Percentiles rank a stretch among this genome's conserved stretches.
These are phyloP conservation scores for Aphelinus atriplicis DNA, from an alignment of 1,140 invertebrate species.

Conservation along the genomic window DNA sequence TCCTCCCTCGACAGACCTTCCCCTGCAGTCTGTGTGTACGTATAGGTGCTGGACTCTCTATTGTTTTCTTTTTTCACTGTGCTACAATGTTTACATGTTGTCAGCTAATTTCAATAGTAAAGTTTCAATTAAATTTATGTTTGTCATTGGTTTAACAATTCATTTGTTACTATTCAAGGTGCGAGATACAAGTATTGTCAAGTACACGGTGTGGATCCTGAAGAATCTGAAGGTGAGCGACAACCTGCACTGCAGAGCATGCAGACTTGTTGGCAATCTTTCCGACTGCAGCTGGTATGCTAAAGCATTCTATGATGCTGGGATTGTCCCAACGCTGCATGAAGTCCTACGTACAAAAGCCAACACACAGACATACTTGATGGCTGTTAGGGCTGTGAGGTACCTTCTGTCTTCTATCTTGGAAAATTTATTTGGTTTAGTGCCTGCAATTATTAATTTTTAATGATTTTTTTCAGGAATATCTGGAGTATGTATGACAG, in stretches of 20 bases:
- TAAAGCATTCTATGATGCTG: constrained; percentile 50
- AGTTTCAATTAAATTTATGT: constrained; percentile 2
- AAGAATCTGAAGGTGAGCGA: constrained; percentile 48
- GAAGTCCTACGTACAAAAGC: constrained; percentile 46
- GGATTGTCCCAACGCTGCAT: constrained; percentile 45
- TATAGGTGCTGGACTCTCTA: constrained; percentile 13
- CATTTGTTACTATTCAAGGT: constrained; percentile 47
- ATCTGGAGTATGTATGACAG: constrained; percentile 53
- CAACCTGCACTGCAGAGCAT: constrained; percentile 56
- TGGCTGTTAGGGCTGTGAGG: constrained; percentile 57
- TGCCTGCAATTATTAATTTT: constrained; percentile 3
- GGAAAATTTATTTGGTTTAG: no score
- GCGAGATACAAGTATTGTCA: constrained; percentile 48
- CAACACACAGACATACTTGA: constrained; percentile 51
- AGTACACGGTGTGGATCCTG: constrained; percentile 52
- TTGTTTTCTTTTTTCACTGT: not conserved
- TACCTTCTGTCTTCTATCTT: constrained; percentile 32
- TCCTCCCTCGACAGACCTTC: not conserved
- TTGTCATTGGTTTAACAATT: constrained; percentile 7
- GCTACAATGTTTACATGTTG: not conserved
- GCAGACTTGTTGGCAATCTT: constrained; percentile 58
- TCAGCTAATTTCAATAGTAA: not conserved
- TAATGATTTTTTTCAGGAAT: constrained; percentile 48
- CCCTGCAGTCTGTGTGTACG: not conserved
- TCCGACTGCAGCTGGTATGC: constrained; percentile 54